Base-by-base conservation (phyloP, 1,140 invertebrate species). In the Psilanteris sp. region DNA sequence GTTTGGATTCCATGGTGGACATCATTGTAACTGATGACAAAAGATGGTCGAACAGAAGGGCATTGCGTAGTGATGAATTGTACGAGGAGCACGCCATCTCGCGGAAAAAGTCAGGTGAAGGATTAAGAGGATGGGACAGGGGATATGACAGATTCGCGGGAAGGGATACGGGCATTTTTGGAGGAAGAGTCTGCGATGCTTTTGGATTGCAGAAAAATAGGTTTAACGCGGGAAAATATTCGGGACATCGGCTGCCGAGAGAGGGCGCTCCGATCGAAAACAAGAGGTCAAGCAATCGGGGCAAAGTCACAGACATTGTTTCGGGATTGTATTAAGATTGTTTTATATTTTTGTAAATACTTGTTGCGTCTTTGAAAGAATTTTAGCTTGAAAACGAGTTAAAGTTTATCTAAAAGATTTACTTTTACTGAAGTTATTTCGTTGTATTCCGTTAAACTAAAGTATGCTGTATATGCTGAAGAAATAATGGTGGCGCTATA, bases 1-100 rank as follows among this genome's bases (percentile, higher is more conserved):
- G 92, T 5, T 81, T 94, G 0, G 92, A 94, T 61, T 90, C 92
- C 0, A 91, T 93, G 89, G 90, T 93, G 0, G 91, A 93, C 77
- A 93, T 94, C 10, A 91, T 94, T 0, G 87, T 93, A 8, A 90
- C 90, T 0, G 89, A 90, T 80, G 87, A 86, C 2, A 87, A 86
- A 9, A 9, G 46, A 3, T 54, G 71, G 46, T 2, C 32, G 0
- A 64, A 54, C n/a, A n/a, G n/a, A 8, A 80, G 81, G 27, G 61
- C 78, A 8, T 37, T 86, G 34, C 79, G 77, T 4, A 87, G 50
- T 44, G 85, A 86, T 32, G 81, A 86, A 15, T 32, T 85, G 3
- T 87, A 86, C 62, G 80, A 82, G 3, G 77, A 82, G 5, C 76
- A 76, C 14, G 77, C 26, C 26, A 39, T 9, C 24, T 46, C 44